Evolutionary conservation across 2,797 vertebrate genomes (phyloP).

Genomic region (Caiman crocodilus): DNA sequence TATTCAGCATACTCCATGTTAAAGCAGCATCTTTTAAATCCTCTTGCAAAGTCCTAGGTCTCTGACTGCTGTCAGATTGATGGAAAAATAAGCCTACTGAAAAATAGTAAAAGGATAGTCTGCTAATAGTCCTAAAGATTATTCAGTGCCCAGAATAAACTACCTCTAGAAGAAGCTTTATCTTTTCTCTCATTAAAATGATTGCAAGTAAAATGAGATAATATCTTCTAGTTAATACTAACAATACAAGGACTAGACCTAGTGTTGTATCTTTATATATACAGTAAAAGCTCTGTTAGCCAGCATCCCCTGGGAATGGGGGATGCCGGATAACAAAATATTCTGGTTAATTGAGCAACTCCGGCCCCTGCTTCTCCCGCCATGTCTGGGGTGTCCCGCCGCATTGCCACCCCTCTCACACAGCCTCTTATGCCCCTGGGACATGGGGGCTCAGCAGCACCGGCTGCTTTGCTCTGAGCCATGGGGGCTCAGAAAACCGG

Average conservation of each 20-base stretch:
- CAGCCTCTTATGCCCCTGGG: no score
- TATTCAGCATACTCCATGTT: slow-evolving; percentile 46
- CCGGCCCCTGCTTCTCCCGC: no score
- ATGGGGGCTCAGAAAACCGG: no score
- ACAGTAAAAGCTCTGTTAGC: no score
- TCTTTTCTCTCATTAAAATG: not conserved
- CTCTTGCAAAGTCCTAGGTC: slow-evolving; percentile 28
- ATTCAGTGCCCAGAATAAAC: not conserved
- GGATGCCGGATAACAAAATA: no score
- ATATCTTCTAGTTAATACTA: not conserved
- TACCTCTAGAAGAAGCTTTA: not conserved
- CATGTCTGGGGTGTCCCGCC: no score
- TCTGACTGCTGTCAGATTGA: slow-evolving; percentile 34
- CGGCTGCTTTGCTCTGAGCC: no score
- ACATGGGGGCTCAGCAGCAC: no score
- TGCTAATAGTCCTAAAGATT: slow-evolving; percentile 36
- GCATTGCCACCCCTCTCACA: no score
- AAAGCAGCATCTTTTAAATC: slow-evolving; percentile 49
- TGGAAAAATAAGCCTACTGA: slow-evolving; percentile 59
- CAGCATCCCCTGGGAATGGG: no score
- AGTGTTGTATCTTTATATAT: not conserved
- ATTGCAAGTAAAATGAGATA: slow-evolving; percentile 2
- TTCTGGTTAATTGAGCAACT: no score
- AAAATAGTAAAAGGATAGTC: slow-evolving; percentile 15
- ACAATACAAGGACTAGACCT: not conserved